Evolutionary conservation across 2,888 invertebrate genomes (phyloP), one percentile per base, ranked within the genome.

Genomic region (Priocnemis perturbator): DNA sequence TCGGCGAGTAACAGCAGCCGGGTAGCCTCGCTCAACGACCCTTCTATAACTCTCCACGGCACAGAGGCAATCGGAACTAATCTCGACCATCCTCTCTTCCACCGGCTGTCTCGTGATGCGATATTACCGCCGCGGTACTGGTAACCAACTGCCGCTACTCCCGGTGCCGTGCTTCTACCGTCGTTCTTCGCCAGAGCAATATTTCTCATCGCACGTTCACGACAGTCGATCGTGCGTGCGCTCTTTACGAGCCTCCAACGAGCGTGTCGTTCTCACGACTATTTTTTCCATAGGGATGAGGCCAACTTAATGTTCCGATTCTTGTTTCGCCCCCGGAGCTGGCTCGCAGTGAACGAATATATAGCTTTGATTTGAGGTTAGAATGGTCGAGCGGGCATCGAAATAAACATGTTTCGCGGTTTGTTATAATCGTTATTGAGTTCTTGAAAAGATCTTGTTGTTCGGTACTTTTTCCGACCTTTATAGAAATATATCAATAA

Each of bases 11-110:
- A 67, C 66, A 73, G 37, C 37, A 37, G 37, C 37, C 37, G 37
- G 37, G 37, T 37, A 37, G 69, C 47, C 62, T 37, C 47, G 59
- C 64, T 47, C 19, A 53, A 55, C 77, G 73, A 74, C 81, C 79
- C 81, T 84, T 80, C 82, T 82, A 84, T 83, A 84, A 86, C 79
- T 83, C 83, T 76, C 77, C 83, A 74, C 76, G 60, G 77, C 74
- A 76, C 74, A 78, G 82, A 74, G 75, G 83, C 86, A 86, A 87
- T 87, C 85, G 86, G 83, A 85, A 86, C 86, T 86, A 87, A 87
- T 88, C 86, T 83, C 82, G 81, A 76, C 79, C 81, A 81, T 80
- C 83, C 78, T 77, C 71, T 70, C 61, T 69, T 71, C 69, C 48
- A 56, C 37, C 59, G 23, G 37, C 67, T 47, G 72, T 73, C 21